phyloP scores from a whole-genome alignment of 2,888 invertebrate genomes.

The Brachyopa scutellaris region DNA sequence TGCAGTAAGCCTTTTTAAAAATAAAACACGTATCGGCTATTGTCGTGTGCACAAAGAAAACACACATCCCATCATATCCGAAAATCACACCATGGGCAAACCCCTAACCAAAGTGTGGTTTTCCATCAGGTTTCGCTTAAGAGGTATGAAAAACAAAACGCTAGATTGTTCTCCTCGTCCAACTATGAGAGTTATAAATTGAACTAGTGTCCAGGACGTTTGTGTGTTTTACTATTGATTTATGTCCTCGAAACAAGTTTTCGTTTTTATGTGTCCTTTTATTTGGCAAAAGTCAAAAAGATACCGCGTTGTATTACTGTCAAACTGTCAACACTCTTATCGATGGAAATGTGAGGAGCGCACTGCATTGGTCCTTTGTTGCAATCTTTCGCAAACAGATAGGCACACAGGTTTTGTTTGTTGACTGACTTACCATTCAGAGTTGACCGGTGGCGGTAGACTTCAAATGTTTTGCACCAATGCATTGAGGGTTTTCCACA shows the following conservation, averaged over 20 bases:
- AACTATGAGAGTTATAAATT: slow-evolving; percentile 65
- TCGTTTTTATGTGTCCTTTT: slow-evolving; percentile 1
- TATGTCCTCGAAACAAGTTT: slow-evolving; percentile 54
- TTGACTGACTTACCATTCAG: slow-evolving; percentile 62
- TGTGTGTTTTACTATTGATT: slow-evolving; percentile 68
- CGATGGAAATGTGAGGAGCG: slow-evolving; percentile 50
- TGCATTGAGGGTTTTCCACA: slow-evolving; percentile 63
- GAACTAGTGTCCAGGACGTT: slow-evolving; percentile 55
- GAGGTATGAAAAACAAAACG: slow-evolving; percentile 37
- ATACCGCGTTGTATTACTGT: slow-evolving; percentile 66
- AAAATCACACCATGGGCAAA: slow-evolving; percentile 32
- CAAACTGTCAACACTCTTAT: slow-evolving; percentile 71
- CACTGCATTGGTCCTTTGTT: slow-evolving; percentile 56
- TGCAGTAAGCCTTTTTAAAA: slow-evolving; percentile 63
- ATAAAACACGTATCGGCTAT: slow-evolving; percentile 59
- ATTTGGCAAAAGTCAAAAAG: slow-evolving; percentile 57
- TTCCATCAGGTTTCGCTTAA: slow-evolving; percentile 58
- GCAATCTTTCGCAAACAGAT: slow-evolving; percentile 72
- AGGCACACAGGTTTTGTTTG: slow-evolving; percentile 69
- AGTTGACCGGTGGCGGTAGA: slow-evolving; percentile 45
- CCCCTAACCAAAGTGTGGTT: slow-evolving; percentile 62
- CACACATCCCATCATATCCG: slow-evolving; percentile 27
- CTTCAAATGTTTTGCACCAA: slow-evolving; percentile 58
- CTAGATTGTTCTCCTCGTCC: slow-evolving; percentile 11
- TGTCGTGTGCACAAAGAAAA: slow-evolving; percentile 41